A percentile compares a stretch with the other conserved stretches of the same genome.
Evolutionary conservation across 1,140 invertebrate genomes (phyloP).

Genomic region (Brachionus rotundiformis): DNA sequence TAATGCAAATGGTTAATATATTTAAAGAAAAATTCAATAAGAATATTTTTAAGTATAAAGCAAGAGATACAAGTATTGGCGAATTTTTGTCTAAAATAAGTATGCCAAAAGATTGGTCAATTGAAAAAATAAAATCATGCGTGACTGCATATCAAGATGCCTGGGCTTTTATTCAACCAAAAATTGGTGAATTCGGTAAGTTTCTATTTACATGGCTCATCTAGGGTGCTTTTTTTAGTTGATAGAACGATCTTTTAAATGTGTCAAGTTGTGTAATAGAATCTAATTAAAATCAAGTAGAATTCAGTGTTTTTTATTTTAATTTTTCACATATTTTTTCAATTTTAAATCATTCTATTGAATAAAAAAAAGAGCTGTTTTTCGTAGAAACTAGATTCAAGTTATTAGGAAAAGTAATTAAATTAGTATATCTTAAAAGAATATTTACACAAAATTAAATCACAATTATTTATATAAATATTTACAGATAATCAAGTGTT

Average conservation of each 20-base stretch:
- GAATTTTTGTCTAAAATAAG: not conserved
- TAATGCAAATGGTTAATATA: not conserved
- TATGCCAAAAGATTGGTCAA: not conserved
- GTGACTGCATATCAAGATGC: not conserved
- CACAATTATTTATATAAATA: not conserved
- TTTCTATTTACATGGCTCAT: not conserved
- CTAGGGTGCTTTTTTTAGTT: no score
- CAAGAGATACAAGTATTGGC: not conserved
- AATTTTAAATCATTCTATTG: no score
- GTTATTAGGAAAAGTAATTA: no score
- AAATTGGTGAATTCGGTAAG: constrained; percentile 23
- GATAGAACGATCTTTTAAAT: no score
- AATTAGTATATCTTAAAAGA: no score
- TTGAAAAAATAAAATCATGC: not conserved
- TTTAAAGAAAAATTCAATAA: not conserved
- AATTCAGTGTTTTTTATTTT: no score
- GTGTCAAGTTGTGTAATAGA: no score
- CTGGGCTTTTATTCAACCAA: not conserved
- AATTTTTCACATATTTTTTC: no score
- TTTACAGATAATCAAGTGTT: not conserved
- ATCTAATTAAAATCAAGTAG: no score
- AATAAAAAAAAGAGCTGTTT: no score
- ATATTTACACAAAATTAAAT: not conserved
- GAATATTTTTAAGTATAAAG: not conserved
- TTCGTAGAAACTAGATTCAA: no score